Evolutionary conservation across 2,888 invertebrate species (phyloP).

Genomic region (Dynastes hyllus): DNA sequence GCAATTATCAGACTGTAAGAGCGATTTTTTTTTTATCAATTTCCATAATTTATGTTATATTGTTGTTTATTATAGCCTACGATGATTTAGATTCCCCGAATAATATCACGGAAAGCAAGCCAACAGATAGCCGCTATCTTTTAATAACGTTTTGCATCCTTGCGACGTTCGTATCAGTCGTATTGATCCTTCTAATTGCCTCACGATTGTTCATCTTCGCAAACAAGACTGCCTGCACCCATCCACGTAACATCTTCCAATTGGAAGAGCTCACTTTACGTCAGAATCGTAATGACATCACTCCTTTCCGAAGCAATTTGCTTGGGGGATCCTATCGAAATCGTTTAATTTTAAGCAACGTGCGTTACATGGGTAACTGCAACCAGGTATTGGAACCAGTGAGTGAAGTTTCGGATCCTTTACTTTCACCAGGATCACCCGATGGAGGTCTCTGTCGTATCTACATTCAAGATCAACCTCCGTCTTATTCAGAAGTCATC

Average conservation of each 20-base stretch:
- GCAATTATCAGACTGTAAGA: slow-evolving; percentile 67
- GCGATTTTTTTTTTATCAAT: neutral
- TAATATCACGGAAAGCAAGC: slow-evolving; percentile 61
- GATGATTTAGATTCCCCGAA: slow-evolving; percentile 66
- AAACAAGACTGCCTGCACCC: slow-evolving; percentile 60
- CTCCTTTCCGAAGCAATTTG: slow-evolving; percentile 39
- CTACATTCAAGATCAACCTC: slow-evolving; percentile 65
- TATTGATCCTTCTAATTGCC: slow-evolving; percentile 66
- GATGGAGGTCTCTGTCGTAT: slow-evolving; percentile 48
- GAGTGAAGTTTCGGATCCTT: slow-evolving; percentile 63
- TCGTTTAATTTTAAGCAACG: slow-evolving; percentile 46
- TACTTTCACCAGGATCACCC: slow-evolving; percentile 59
- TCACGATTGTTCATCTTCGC: slow-evolving; percentile 68
- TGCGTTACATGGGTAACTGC: slow-evolving; percentile 43
- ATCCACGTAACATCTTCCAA: slow-evolving; percentile 44
- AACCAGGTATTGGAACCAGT: slow-evolving; percentile 50
- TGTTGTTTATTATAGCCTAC: slow-evolving; percentile 61
- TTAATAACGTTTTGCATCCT: slow-evolving; percentile 66
- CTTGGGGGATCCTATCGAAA: slow-evolving; percentile 41
- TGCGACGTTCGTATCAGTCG: slow-evolving; percentile 67
- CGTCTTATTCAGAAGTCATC: slow-evolving; percentile 66
- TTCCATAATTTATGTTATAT: neutral
- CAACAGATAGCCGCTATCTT: slow-evolving; percentile 65
- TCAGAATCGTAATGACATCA: slow-evolving; percentile 21
- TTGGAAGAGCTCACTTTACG: slow-evolving; percentile 33